Conservation (phyloP, 2,113 vertebrate genomes). For the Brienomyrus brachyistius region DNA sequence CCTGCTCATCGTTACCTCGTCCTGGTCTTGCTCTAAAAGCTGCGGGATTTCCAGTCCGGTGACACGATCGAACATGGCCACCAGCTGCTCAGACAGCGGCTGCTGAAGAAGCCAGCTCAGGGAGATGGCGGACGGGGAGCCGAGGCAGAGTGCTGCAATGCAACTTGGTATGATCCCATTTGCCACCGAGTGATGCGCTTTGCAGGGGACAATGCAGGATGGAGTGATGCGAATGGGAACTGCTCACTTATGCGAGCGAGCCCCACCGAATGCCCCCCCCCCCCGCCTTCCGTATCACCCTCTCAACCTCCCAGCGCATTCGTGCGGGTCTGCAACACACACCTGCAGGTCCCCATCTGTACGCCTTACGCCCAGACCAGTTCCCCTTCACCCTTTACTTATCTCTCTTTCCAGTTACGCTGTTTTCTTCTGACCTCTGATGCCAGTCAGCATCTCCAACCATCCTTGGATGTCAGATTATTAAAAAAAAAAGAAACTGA, state of each 20-base stretch:
- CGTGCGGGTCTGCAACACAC: background rate
- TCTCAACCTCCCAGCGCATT: background rate
- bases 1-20: background rate
- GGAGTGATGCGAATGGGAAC: background rate
- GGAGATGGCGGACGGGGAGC: background rate
- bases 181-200: background rate
- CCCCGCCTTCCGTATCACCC: background rate
- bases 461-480: background rate
- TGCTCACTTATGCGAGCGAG: background rate
- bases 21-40: background rate
- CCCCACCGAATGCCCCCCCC: background rate
- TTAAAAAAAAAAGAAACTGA: background rate
- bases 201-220: background rate
- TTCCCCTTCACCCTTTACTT: background rate
- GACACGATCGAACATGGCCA: conserved; percentile 13
- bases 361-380: background rate
- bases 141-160: background rate
- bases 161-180: background rate
- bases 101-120: background rate
- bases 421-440: background rate
- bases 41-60: background rate
- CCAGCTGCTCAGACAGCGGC: background rate
- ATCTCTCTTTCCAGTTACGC: background rate
- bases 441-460: background rate
- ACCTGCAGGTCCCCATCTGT: background rate